These are phyloP conservation scores for Oriolus oriolus DNA, from an alignment of 2,113 vertebrate genomes.

Conservation along the genomic window DNA sequence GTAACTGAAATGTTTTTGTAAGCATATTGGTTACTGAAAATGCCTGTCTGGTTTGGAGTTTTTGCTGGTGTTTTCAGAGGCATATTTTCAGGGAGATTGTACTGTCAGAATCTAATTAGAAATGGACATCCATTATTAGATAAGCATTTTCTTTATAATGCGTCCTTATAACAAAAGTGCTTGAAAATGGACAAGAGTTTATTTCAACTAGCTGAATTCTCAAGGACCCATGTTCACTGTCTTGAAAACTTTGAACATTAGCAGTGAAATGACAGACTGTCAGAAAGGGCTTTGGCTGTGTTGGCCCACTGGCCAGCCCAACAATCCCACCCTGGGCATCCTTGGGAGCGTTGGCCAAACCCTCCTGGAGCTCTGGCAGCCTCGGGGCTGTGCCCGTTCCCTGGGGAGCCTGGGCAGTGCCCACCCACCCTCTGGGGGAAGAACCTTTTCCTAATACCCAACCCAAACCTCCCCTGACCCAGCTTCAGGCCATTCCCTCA, in stretches of 20 bases:
- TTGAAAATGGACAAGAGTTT: background rate
- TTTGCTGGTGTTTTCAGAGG: background rate
- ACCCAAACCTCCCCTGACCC: background rate
- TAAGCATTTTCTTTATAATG: background rate
- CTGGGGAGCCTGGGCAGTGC: background rate
- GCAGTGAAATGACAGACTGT: background rate
- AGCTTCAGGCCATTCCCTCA: background rate
- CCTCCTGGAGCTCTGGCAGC: background rate
- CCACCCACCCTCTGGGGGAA: background rate
- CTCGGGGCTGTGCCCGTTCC: background rate
- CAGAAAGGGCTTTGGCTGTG: background rate
- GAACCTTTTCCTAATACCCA: background rate
- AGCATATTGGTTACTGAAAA: background rate
- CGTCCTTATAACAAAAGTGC: background rate
- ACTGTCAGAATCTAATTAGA: background rate
- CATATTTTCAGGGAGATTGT: background rate
- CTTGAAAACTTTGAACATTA: background rate
- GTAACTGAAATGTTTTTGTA: background rate
- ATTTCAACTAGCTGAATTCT: background rate
- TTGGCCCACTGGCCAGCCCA: background rate
- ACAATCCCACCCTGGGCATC: background rate
- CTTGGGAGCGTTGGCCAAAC: fast-evolving
- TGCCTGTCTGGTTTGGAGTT: background rate
- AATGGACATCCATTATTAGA: background rate
- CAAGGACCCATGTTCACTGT: fast-evolving